Base-by-base conservation (phyloP, 2,888 invertebrate species). In the Zaprionus lineosus region DNA sequence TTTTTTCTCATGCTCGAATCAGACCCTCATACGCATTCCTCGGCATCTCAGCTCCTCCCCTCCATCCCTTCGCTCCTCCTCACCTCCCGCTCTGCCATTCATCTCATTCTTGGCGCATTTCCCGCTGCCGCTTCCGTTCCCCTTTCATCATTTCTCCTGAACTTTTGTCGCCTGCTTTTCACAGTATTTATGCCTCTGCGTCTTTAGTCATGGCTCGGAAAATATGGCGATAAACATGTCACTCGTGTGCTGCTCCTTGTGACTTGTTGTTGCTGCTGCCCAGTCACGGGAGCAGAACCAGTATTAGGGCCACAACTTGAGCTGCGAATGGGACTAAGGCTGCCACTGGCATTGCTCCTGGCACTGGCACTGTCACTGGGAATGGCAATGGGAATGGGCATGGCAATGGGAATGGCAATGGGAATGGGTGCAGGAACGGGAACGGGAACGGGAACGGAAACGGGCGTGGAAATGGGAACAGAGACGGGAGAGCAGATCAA, bases 141-240 rank as follows among this genome's bases (percentile, higher is more conserved):
- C 39, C 69, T 71, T 70, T 64, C 40, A 64, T 68, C 67, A 71
- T 64, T 40, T 12, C 59, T 18, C 47, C 76, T 64, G 76, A 73
- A 66, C 58, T 81, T 72, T 81, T 79, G 77, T 77, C 81, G 81
- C 65, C 77, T 59, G 77, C 68, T 64, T 69, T 72, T 64, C 69
- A 50, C 48, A 65, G 72, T 69, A 77, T 81, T 78, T 81, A 81
- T 78, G 82, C 61, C 62, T 71, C 67, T 69, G 66, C 62, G 69
- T 78, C 78, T 78, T 78, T 81, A 78, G 78, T 72, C 82, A 74
- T 81, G 77, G 81, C 77, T 74, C 60, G 74, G 66, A 81, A 72
- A 81, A 78, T 81, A 81, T 81, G 82, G 77, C 77, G 77, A 78
- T 78, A 78, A 78, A 81, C 82, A 78, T 81, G 82, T 81, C 82